A percentile compares a stretch with the other conserved stretches of the same genome.
phyloP scores from a whole-genome alignment of 2,113 vertebrate species.

The Myotis yumanensis region DNA sequence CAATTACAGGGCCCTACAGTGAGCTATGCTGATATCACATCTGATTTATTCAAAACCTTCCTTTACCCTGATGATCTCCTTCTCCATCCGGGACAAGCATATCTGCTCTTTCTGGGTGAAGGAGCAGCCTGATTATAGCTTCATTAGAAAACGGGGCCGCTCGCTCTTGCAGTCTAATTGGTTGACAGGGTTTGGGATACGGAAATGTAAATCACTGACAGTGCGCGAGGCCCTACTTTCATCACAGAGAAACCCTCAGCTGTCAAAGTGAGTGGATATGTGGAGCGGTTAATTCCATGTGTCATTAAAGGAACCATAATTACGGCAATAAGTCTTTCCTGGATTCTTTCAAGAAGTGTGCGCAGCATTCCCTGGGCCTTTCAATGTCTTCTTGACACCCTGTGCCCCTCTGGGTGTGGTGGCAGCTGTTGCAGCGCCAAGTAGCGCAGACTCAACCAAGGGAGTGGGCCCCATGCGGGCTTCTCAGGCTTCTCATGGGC shows the following conservation, averaged over 20 bases:
- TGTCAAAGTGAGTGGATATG: slow-evolving; percentile 63
- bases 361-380: neutral
- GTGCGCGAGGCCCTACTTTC: neutral
- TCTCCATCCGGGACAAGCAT: slow-evolving; percentile 55
- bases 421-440: too few relatives aligned
- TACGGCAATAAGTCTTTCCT: slow-evolving; percentile 46
- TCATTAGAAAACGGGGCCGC: slow-evolving; percentile 67
- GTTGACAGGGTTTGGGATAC: slow-evolving; percentile 70
- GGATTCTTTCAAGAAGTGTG: slow-evolving; percentile 24
- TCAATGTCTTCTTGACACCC: neutral
- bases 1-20: slow-evolving; percentile 41
- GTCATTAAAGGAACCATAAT: slow-evolving; percentile 73
- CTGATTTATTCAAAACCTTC: slow-evolving; percentile 69
- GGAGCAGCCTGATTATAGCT: slow-evolving; percentile 72
- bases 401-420: neutral
- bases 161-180: slow-evolving; percentile 69
- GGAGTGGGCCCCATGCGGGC: neutral
- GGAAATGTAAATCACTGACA: slow-evolving; percentile 55
- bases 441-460: neutral
- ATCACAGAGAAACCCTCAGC: slow-evolving; percentile 58
- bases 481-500: neutral
- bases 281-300: slow-evolving; percentile 66
- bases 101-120: slow-evolving; percentile 73
- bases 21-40: neutral
- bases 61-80: slow-evolving; percentile 58